Base-by-base conservation (phyloP, 2,113 vertebrate genomes). In the Patagioenas fasciata region DNA sequence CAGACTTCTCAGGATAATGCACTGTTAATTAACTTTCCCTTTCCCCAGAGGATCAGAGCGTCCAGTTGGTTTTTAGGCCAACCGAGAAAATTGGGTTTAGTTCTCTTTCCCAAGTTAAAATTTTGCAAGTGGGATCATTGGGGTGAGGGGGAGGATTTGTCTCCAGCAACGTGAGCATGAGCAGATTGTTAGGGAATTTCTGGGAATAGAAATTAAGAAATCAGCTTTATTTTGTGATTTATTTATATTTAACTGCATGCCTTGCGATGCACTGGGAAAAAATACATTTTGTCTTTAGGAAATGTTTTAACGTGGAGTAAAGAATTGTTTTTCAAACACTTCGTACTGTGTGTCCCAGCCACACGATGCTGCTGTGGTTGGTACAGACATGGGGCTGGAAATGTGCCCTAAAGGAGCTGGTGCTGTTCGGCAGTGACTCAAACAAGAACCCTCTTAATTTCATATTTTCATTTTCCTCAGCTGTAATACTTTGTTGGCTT, bases 1-100 rank as follows among this genome's bases (percentile, higher is more conserved):
- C 25, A 17, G 80, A 91, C 44, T 47, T 70, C 44, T 79, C 72
- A 6, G 42, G 74, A 32, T 75, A 94, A 88, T 72, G 58, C 44
- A 48, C 66, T 85, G 56, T 31, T 89, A 91, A 95, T 95, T 88
- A 94, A 92, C 95, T 88, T 93, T 48, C 34, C 44, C 47, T 75
- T 85, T 89, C 70, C 82, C 74, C 70, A 58, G 36, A 62, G 66
- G 32, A 38, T 15, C 40, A 57, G 28, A 15, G 26, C 1, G 4
- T 20, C 81, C 81, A 20, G 40, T 40, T 74, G 78, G 1, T 77
- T 87, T 47, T 73, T 10, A 69, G 54, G 31, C 21, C 44, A 53
- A 20, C 25, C 26, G 11, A 40, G 50, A 53, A 80, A 67, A 54
- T 26, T 0, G 1, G 9, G 28, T 67, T 94, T 24, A 48, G 67